phyloP scores from a whole-genome alignment of 2,113 vertebrate species.

The Climacteris rufus region DNA sequence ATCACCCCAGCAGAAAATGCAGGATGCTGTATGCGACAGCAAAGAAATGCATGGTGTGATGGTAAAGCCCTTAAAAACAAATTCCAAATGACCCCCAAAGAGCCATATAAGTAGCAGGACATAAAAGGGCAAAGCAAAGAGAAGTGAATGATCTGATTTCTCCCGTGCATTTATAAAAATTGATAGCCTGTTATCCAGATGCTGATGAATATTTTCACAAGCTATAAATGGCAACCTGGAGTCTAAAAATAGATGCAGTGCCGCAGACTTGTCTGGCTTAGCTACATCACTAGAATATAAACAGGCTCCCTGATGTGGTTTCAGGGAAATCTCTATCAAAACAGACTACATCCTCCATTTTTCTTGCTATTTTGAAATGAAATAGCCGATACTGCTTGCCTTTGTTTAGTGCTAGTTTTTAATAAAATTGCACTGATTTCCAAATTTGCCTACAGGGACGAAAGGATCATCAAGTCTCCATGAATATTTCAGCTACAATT shows the following conservation, averaged over 20 bases:
- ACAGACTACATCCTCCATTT: not conserved
- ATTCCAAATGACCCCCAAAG: constrained; percentile 22
- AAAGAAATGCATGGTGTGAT: constrained; percentile 43
- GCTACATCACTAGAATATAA: constrained; percentile 88
- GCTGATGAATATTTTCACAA: constrained; percentile 84
- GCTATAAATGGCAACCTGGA: constrained; percentile 91
- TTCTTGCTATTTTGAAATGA: not conserved
- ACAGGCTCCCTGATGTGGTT: constrained; percentile 65
- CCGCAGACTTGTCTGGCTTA: constrained; percentile 88
- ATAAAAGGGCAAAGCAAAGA: constrained; percentile 25
- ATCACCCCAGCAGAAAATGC: constrained; percentile 35
- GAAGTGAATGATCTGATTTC: constrained; percentile 39
- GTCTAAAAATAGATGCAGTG: constrained; percentile 78
- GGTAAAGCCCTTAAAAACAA: constrained; percentile 55
- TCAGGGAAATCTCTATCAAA: constrained; percentile 19
- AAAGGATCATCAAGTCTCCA: not conserved
- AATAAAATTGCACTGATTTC: not conserved
- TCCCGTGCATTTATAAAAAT: constrained; percentile 72
- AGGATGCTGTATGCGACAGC: not conserved
- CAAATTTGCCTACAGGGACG: not conserved
- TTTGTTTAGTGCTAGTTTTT: not conserved
- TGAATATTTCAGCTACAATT: not conserved
- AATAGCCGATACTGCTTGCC: not conserved
- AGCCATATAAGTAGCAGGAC: not conserved
- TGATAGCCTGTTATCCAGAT: constrained; percentile 71